Evolutionary conservation across 2,113 vertebrate genomes (phyloP), one percentile per base, ranked within the genome.

Genomic region (Pteropus alecto): DNA sequence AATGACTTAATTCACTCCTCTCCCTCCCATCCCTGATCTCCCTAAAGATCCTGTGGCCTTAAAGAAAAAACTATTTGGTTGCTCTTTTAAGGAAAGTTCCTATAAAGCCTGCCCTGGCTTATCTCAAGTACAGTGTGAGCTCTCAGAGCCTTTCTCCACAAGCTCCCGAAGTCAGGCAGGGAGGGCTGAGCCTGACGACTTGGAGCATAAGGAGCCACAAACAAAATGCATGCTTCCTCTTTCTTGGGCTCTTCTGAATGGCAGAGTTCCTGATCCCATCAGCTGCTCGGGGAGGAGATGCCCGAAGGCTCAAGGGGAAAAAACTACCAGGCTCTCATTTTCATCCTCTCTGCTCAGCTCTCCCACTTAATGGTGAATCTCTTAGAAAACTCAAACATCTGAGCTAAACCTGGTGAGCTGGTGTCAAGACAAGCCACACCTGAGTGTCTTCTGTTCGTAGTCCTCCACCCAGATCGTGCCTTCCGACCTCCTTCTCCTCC

Each of bases 1-100:
- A 84, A 90, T 94, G 74, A 95, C 65, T 85, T 92, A 84, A 91
- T 83, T 58, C 16, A 0, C 73, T 86, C 41, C 56, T 84, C 61
- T 85, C 77, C 56, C 14, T 74, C 84, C 24, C 43, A 30, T 18
- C 38, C 41, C 73, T 70, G 4, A 70, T 33, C 84, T 97, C 70
- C 58, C 60, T 73, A 54, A 65, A 94, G 84, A 90, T 21, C 46
- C 51, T 60, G 7, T 22, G 61, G 70, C 78, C 46, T 63, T 86
- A 78, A 84, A 76, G 81, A 43, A 78, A 77, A 56, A 76, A 26
- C 35, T 8, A 7, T 38, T 60, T 61, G 60, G 81, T 77, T 90
- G 33, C 24, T 95, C 65, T 93, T 24, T 58, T 28, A 81, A 92
- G 71, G 71, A 22, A 77, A 24, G 58, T 79, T 88, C 63, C 85